Conservation (phyloP, 2,113 vertebrate species). For the Myotis lucifugus region DNA sequence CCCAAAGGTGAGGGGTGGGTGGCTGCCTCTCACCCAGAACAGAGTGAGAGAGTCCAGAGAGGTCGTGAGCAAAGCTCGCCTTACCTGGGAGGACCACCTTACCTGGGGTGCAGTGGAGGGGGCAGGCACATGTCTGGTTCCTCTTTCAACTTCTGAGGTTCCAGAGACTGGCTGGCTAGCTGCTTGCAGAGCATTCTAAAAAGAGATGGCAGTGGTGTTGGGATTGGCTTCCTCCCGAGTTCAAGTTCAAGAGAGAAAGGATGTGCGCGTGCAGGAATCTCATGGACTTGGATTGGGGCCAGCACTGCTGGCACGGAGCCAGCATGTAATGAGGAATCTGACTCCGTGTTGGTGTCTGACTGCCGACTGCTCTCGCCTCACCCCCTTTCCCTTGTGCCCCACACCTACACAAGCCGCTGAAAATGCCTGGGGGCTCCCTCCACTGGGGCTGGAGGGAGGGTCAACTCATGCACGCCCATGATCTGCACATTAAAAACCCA, state of each 20-base stretch:
- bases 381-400: no score
- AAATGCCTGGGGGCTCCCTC: not conserved
- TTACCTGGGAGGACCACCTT: no score
- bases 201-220: no score
- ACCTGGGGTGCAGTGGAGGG: not conserved
- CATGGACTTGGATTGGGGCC: rapidly evolving
- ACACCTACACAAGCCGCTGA: no score
- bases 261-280: rapidly evolving
- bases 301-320: rapidly evolving
- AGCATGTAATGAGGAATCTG: not conserved
- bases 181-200: not conserved
- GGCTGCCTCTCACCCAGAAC: not conserved
- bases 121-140: not conserved
- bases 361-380: not conserved
- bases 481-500: not conserved
- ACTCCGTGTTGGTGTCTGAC: not conserved
- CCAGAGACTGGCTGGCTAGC: not conserved
- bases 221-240: not conserved
- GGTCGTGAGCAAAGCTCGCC: not conserved
- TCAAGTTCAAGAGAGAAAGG: not conserved
- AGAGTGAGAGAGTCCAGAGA: no score
- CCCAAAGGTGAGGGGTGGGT: not conserved
- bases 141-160: not conserved
- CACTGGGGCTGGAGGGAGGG: rapidly evolving
- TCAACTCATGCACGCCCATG: not conserved